Percentiles rank a stretch among this genome's conserved stretches.
Evolutionary conservation across 2,888 invertebrate species (phyloP).

Genomic region (Bellardia pandia): DNA sequence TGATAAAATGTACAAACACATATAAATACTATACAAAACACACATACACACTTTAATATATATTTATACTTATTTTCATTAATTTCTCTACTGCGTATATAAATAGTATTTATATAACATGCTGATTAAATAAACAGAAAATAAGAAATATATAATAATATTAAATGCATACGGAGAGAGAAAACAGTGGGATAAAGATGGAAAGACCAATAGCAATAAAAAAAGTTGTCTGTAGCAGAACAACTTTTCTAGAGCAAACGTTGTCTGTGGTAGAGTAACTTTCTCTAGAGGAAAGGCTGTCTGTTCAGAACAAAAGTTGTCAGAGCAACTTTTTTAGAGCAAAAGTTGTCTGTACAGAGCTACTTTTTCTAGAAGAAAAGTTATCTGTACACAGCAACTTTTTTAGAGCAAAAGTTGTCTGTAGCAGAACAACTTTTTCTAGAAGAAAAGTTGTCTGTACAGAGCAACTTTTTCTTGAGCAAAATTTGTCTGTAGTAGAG

Average conservation of each 20-base stretch:
- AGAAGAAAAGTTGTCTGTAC: too few relatives aligned
- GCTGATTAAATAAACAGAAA: slow-evolving; percentile 36
- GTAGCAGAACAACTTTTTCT: too few relatives aligned
- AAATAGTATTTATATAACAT: slow-evolving; percentile 15
- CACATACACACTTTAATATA: background rate
- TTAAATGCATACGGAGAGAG: background rate
- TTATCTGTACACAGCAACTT: background rate
- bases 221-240: background rate
- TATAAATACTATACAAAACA: background rate
- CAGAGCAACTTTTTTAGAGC: too few relatives aligned
- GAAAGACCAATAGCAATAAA: background rate
- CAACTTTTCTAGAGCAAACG: slow-evolving; percentile 4
- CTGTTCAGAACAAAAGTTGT: background rate
- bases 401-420: too few relatives aligned
- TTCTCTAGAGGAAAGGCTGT: background rate
- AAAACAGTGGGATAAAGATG: slow-evolving; percentile 5
- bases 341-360: background rate
- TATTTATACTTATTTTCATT: background rate
- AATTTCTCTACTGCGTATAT: background rate
- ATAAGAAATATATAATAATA: slow-evolving; percentile 40
- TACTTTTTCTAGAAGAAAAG: background rate
- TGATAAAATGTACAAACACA: slow-evolving; percentile 18
- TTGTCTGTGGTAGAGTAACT: background rate
- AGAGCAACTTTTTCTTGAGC: too few relatives aligned
- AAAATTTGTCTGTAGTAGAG: too few relatives aligned